Evolutionary conservation across 1,140 invertebrate genomes (phyloP), one percentile per base, ranked within the genome.

Genomic region (Calliopsis andreniformis): DNA sequence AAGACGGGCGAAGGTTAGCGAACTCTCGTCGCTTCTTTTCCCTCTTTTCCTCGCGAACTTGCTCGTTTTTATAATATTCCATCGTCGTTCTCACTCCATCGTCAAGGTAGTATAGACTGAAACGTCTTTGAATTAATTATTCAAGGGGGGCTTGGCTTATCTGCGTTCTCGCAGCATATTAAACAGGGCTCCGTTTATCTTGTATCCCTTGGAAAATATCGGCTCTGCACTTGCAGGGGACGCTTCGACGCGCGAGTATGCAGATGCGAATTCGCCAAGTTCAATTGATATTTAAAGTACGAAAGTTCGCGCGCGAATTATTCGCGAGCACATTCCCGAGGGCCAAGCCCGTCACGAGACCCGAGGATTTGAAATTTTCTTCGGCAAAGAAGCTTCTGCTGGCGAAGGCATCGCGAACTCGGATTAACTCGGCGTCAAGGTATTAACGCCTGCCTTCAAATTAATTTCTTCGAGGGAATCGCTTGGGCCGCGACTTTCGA

Each of bases 231-330:
- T 14, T 20, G 5, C 3, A 1, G 23, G 8, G 8, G 10, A 14
- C 45, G 61, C 3, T 49, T 49, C 3, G 8, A 3, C 2, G 0
- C 14, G 10, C 10, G 8, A 32, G 56, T 32, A 45, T 58, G 53
- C 39, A 59, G 30, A 59, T 59, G 20, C 53, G 67, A 47, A 35
- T 70, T 70, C 30, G 20, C 56, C 56, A 59, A 70, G 68, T 70
- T 47, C 43, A 49, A 70, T 30, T 49, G 68, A 35, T 62, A 43
- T 55, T 73, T 43, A 66, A 73, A 55, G 5, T 32, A 39, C 2
- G 49, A 66, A 73, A 55, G 18, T 70, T 16, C 23, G 3, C 7
- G 23, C 25, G 35, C 28, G 49, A 55, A 69, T 69, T 43, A 51
- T 53, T 63, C 45, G 23, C n/a, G 35, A 64, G 53, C 55, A 42